Evolutionary conservation across 1,140 invertebrate genomes (phyloP), one percentile per base, ranked within the genome.

Genomic region (Eupristina koningsbergeri): DNA sequence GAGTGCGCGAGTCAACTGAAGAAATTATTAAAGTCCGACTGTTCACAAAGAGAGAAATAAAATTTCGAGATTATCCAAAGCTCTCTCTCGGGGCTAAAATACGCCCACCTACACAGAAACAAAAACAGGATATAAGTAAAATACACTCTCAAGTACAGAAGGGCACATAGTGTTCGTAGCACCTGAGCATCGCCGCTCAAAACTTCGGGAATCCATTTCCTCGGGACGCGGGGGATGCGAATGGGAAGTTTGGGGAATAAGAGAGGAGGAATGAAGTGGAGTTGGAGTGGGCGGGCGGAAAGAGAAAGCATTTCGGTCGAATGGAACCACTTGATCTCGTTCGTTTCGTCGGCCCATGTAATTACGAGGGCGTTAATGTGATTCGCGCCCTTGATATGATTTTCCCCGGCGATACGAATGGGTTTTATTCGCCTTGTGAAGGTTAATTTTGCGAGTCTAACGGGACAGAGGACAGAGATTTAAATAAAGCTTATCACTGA

Each of bases 331-430:
- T 75, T 67, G 80, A 67, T 74, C 61, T 34, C 61, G 39, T 81
- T 34, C 53, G 53, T 75, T 47, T 36, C 58, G 41, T 29, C 34
- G 53, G 26, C 53, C 22, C 41, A 15, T 36, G 76, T 73, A 64
- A 75, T 81, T 58, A 50, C 80, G 61, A 50, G 63, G 74, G 22
- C 61, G 45, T 77, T 77, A 83, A 83, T 69, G 74, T 34, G 81
- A 83, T 77, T 69, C 81, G 53, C 58, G 15, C 41, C 11, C 61
- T n/a, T 39, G 71, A 81, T 81, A 75, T 64, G 80, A 75, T 64
- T 81, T 71, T 31, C 29, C 17, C 47, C 17, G n/a, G n/a, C 17
- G 45, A 50, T 53, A 34, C 11, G 45, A 53, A 45, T 31, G 9
- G 53, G 39, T 22, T 74, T 75, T 81, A 71, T 75, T 75, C 64